phyloP scores from a whole-genome alignment of 2,113 vertebrate species.

The Labeo catla region DNA sequence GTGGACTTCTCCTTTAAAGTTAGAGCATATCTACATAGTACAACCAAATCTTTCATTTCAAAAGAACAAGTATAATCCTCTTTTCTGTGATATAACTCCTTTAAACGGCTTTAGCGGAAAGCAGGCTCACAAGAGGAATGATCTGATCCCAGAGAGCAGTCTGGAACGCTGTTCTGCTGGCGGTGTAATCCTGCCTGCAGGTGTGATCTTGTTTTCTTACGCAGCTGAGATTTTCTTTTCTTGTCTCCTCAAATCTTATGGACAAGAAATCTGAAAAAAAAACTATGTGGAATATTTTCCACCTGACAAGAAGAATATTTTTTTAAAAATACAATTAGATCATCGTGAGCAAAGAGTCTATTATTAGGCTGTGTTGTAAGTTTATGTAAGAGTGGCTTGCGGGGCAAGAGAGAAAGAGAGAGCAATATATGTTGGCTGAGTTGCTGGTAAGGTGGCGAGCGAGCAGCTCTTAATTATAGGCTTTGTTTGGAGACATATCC shows the following conservation, averaged over 20 bases:
- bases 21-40: background rate
- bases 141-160: background rate
- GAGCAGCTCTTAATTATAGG: constrained; percentile 62
- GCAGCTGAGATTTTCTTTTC: background rate
- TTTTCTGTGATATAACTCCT: background rate
- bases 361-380: constrained; percentile 65
- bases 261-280: constrained; percentile 46
- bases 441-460: constrained; percentile 63
- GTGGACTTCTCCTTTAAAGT: background rate
- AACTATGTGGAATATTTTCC: constrained; percentile 49
- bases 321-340: constrained; percentile 70
- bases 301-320: constrained; percentile 67
- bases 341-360: constrained; percentile 60
- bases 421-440: constrained; percentile 24
- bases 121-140: background rate
- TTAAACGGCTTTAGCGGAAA: background rate
- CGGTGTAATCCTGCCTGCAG: background rate
- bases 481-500: constrained; percentile 71
- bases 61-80: background rate
- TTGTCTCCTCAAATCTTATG: constrained; percentile 1
- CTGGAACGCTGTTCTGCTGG: background rate
- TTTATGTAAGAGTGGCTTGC: constrained; percentile 68
- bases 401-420: constrained; percentile 41
- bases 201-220: background rate
- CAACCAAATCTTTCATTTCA: background rate